A percentile compares a stretch with the other conserved stretches of the same genome.
Conservation (phyloP, 2,113 vertebrate species). For the Montifringilla adamsi region DNA sequence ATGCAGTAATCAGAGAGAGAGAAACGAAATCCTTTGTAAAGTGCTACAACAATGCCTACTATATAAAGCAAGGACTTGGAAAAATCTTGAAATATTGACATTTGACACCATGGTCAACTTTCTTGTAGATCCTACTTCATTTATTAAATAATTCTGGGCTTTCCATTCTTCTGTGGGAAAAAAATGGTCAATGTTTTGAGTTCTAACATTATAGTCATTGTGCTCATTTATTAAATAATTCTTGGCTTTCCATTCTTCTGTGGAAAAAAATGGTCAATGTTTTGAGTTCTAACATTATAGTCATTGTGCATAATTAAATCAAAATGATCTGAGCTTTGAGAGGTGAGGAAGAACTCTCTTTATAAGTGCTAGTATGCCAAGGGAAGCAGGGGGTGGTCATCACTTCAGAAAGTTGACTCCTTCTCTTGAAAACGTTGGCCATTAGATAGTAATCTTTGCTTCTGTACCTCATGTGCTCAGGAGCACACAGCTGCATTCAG, state of each 20-base stretch:
- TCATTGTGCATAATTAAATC: background rate
- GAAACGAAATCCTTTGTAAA: slow-evolving; percentile 6
- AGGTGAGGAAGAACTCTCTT: background rate
- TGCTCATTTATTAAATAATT: background rate
- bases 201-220: background rate
- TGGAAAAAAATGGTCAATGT: background rate
- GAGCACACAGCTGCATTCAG: background rate
- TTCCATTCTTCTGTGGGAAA: background rate
- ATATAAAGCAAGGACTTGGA: background rate
- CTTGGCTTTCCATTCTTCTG: background rate
- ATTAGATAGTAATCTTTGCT: background rate
- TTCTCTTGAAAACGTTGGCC: background rate
- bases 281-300: background rate
- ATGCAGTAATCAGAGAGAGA: slow-evolving; percentile 49
- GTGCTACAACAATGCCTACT: background rate
- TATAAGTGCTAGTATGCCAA: background rate
- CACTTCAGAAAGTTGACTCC: background rate
- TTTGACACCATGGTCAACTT: background rate
- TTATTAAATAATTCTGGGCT: background rate
- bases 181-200: background rate
- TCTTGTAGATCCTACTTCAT: background rate
- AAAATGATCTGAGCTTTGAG: background rate
- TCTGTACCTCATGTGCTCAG: background rate
- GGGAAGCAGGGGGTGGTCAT: background rate
- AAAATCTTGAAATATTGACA: background rate